phyloP scores from a whole-genome alignment of 2,797 vertebrate genomes.

The Phalloptychus januarius region DNA sequence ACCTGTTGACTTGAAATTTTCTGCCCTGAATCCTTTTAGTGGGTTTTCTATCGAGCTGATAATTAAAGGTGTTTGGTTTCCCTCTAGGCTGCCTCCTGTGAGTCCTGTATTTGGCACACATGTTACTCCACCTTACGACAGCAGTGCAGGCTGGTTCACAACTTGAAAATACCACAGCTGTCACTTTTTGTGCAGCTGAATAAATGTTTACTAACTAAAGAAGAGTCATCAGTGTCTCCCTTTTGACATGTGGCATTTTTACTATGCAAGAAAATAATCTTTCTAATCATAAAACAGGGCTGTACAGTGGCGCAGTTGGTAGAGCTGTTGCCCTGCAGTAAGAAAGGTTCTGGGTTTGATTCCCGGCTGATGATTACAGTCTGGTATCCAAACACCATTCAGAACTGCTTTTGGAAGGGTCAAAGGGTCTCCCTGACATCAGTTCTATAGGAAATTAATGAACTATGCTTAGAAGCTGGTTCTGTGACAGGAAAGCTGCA shows the following conservation, averaged over 20 bases:
- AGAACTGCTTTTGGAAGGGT: not conserved
- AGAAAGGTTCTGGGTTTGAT: no score
- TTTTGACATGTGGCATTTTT: not conserved
- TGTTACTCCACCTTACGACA: not conserved
- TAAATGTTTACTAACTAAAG: not conserved
- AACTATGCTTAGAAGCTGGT: not conserved
- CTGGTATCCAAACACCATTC: not conserved
- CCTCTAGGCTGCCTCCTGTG: not conserved
- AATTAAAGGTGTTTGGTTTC: not conserved
- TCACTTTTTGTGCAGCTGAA: not conserved
- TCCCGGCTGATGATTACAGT: not conserved
- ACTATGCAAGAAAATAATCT: not conserved
- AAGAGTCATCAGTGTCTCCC: not conserved
- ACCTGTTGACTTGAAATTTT: not conserved
- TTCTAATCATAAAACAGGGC: not conserved
- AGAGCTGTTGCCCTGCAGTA: no score
- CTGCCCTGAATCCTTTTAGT: not conserved
- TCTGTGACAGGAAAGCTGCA: not conserved
- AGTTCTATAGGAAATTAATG: not conserved
- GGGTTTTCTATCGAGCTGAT: not conserved
- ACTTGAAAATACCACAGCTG: not conserved
- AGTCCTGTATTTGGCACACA: not conserved
- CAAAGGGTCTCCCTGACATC: not conserved
- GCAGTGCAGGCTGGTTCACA: not conserved
- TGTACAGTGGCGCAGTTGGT: no score